These are phyloP conservation scores for Holothuria glaberrima DNA, from an alignment of 35 echinoderm and acorn worm species.

Conservation along the genomic window DNA sequence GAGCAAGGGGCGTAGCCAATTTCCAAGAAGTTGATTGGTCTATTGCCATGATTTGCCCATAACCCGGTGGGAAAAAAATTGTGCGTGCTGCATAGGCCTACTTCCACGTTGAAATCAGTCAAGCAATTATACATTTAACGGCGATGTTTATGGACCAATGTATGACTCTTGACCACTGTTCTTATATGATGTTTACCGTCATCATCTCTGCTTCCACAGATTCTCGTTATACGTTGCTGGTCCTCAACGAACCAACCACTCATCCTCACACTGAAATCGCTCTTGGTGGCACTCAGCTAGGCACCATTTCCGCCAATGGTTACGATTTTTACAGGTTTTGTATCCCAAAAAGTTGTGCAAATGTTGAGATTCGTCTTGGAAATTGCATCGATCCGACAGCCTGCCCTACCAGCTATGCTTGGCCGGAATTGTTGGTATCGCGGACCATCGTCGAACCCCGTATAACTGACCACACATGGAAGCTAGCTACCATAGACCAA, in stretches of 20 bases:
- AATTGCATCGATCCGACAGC: constrained; percentile 69
- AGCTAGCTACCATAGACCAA: constrained; percentile 68
- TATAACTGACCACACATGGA: constrained; percentile 86
- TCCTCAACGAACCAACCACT: constrained; percentile 7
- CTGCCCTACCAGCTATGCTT: constrained; percentile 80
- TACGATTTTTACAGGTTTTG: constrained; percentile 92
- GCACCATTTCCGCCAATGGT: constrained; percentile 5
- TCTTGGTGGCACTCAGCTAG: background rate
- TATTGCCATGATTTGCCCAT: no score
- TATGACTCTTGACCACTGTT: no score
- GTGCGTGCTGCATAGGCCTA: no score
- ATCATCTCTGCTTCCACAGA: constrained; percentile 28
- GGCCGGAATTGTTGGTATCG: constrained; percentile 83
- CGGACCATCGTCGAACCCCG: constrained; percentile 72
- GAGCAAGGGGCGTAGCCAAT: no score
- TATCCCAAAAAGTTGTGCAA: constrained; percentile 61
- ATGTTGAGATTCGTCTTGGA: constrained; percentile 64
- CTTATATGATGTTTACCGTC: no score
- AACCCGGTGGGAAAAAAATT: no score
- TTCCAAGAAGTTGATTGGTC: no score
- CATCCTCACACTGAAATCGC: constrained; percentile 73
- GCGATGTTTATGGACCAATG: no score
- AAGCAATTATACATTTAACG: no score
- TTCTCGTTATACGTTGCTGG: constrained; percentile 64
- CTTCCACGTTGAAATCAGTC: no score